These are phyloP conservation scores for Chloroceryle amazona DNA, from an alignment of 2,797 vertebrate species.

Conservation along the genomic window DNA sequence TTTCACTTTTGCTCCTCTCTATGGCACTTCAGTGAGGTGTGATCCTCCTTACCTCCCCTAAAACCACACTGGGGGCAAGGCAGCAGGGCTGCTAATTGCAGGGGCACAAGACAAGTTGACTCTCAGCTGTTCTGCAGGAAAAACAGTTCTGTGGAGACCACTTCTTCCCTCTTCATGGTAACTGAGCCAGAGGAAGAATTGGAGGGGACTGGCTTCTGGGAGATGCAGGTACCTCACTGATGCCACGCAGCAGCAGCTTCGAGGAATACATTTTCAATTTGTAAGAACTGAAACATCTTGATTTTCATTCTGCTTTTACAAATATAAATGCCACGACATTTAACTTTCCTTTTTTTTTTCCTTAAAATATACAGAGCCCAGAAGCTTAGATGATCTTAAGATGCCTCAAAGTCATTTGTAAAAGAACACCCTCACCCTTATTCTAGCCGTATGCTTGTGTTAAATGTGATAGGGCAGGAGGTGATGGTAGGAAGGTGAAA, in stretches of 20 bases:
- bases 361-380: background rate
- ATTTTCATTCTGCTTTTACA: background rate
- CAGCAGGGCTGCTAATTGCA: background rate
- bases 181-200: background rate
- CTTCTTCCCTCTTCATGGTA: background rate
- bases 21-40: background rate
- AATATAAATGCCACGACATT: background rate
- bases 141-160: background rate
- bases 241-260: background rate
- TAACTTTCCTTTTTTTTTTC: background rate
- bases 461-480: background rate
- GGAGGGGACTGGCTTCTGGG: background rate
- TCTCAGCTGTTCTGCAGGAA: conserved; percentile 1
- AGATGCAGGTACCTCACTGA: background rate
- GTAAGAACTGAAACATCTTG: background rate
- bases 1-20: background rate
- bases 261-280: background rate
- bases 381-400: background rate
- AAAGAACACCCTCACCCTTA: background rate
- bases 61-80: fast-evolving
- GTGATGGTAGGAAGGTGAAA: too few species aligned
- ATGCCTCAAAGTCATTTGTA: background rate
- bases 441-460: background rate
- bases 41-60: background rate
- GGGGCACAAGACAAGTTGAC: background rate